Evolutionary conservation across 2,113 vertebrate species (phyloP), one percentile per base, ranked within the genome.

Genomic region (Calyptomena viridis): DNA sequence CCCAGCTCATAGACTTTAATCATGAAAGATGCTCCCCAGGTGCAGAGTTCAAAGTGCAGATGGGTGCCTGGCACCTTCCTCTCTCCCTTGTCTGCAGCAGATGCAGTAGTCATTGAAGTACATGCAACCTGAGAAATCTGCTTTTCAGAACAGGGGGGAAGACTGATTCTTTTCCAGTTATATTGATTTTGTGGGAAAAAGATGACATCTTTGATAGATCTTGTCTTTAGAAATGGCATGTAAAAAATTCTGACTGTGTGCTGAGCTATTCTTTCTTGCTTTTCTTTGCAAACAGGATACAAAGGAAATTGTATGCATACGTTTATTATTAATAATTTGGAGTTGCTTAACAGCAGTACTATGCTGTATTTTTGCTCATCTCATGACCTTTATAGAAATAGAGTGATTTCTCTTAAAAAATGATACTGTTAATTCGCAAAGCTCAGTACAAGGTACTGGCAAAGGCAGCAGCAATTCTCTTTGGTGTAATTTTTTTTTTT

Each of bases 261-360:
- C 40, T 69, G 35, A 88, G 40, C 39, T 83, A 10, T 83, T 82
- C 62, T 69, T 72, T 84, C 28, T 91, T 79, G 47, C 68, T 86
- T 87, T 80, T 74, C 39, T 46, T 27, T 44, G 66, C 20, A 47
- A 90, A 85, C 73, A 72, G 69, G 80, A 73, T 91, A 31, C 27
- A 30, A 76, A 87, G 91, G 82, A 93, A 95, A 89, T 78, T 53
- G 52, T 68, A n/a, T 5, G 9, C 78, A 24, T 88, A 24, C 7
- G 39, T 87, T 74, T 92, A 37, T n/a, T 58, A 58, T 91, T 94
- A 90, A 90, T 90, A 78, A 83, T 63, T 85, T 40, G 53, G 44
- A 82, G 14, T 55, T 74, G 79, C 8, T 37, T 60, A 72, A 40
- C 60, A 64, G 53, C 30, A 69, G 47, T 24, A 49, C 40, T 67